Conservation (phyloP, 30 jellyfish, hydroid and myxozoan species). For the Nemopilema nomurai region DNA sequence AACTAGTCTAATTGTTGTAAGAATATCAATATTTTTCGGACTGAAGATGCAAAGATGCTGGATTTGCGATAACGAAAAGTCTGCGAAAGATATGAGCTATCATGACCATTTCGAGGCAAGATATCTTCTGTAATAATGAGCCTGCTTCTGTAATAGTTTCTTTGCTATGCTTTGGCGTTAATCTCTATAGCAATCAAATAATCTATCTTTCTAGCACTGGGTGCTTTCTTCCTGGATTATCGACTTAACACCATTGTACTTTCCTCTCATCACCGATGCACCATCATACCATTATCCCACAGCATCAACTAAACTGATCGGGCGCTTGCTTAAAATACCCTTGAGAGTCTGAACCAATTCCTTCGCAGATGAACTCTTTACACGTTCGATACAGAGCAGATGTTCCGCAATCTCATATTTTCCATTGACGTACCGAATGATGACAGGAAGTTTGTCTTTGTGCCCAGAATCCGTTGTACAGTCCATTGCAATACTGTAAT, state of each 20-base stretch:
- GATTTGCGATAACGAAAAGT: too few species aligned
- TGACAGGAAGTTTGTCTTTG: constrained; percentile 26
- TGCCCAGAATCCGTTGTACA: constrained; percentile 38
- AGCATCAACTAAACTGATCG: constrained; percentile 40
- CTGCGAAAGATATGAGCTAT: too few species aligned
- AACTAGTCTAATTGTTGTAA: too few species aligned
- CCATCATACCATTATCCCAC: constrained; percentile 63
- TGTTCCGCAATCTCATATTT: constrained; percentile 33
- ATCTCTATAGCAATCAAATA: too few species aligned
- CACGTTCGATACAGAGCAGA: constrained; percentile 36
- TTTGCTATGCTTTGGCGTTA: too few species aligned
- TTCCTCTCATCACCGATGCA: constrained; percentile 66
- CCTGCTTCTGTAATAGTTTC: too few species aligned
- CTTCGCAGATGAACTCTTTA: constrained; percentile 17
- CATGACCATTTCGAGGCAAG: too few species aligned
- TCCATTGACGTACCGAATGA: constrained; percentile 17
- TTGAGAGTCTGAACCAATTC: constrained; percentile 21
- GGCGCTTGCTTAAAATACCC: constrained; percentile 24
- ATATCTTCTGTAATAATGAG: too few species aligned
- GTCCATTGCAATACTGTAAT: constrained; percentile 43
- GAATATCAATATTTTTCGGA: too few species aligned
- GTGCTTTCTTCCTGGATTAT: constrained; percentile 47
- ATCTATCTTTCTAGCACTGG: too few species aligned
- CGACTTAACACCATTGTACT: constrained; percentile 50
- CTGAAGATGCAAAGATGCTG: too few species aligned